phyloP scores from a whole-genome alignment of 2,113 vertebrate species.

The Menura novaehollandiae region DNA sequence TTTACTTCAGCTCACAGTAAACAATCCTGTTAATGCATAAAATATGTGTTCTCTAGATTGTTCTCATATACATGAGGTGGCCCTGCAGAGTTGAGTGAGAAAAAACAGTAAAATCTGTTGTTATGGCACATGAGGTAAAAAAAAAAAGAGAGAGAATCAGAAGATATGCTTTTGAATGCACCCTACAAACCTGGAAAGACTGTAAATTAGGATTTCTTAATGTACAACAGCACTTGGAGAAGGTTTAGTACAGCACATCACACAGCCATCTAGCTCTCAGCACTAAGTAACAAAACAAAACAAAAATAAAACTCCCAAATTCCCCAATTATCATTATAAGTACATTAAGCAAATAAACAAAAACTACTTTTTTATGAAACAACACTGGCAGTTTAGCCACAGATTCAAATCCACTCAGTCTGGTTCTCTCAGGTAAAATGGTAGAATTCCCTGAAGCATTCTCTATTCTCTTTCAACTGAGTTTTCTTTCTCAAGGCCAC shows the following conservation, averaged over 20 bases:
- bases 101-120: background rate
- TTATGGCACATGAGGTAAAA: background rate
- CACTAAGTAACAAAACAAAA: background rate
- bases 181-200: background rate
- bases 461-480: background rate
- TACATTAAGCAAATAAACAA: background rate
- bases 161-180: background rate
- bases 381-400: background rate
- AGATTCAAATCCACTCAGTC: background rate
- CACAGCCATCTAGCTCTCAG: background rate
- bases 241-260: background rate
- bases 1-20: background rate
- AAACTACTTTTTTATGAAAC: background rate
- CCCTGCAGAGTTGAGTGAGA: background rate
- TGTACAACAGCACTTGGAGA: background rate
- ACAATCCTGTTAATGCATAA: background rate
- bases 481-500: background rate
- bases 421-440: background rate
- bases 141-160: background rate
- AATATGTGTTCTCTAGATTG: background rate
- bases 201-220: background rate
- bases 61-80: background rate
- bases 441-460: background rate
- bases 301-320: background rate
- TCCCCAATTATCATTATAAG: background rate